phyloP scores from a whole-genome alignment of 2,797 vertebrate genomes.

The Amblyraja radiata region DNA sequence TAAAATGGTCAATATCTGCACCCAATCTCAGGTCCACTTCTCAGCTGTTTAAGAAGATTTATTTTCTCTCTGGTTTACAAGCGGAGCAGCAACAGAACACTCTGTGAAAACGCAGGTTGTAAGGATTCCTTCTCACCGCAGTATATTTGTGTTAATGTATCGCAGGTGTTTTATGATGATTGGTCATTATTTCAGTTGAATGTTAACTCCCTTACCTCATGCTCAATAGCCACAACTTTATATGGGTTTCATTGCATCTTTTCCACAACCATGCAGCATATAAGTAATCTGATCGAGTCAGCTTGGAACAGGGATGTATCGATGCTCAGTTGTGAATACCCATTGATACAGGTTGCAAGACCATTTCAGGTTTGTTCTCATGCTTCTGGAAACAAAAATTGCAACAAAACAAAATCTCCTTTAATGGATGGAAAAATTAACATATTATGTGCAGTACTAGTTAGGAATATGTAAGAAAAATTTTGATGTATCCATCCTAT shows the following conservation, averaged over 20 bases:
- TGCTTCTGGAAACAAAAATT: background rate
- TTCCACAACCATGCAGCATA: background rate
- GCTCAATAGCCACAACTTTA: background rate
- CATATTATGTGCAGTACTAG: background rate
- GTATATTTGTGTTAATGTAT: background rate
- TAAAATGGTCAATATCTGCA: background rate
- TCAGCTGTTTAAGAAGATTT: background rate
- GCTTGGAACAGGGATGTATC: no score
- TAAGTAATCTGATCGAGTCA: background rate
- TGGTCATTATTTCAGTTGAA: background rate
- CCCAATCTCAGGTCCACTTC: slow-evolving; percentile 30
- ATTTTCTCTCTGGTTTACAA: background rate
- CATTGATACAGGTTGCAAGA: background rate
- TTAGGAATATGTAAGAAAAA: background rate
- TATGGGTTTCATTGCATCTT: background rate
- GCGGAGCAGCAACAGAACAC: background rate
- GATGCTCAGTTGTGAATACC: background rate
- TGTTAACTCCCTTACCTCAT: background rate
- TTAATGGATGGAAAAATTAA: background rate
- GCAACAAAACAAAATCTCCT: background rate
- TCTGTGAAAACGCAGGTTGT: background rate
- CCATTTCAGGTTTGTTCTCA: background rate
- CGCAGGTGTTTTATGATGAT: background rate
- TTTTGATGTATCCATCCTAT: background rate
- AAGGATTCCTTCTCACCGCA: background rate